phyloP scores from a whole-genome alignment of 2,888 invertebrate species.

The Morpho helenor region DNA sequence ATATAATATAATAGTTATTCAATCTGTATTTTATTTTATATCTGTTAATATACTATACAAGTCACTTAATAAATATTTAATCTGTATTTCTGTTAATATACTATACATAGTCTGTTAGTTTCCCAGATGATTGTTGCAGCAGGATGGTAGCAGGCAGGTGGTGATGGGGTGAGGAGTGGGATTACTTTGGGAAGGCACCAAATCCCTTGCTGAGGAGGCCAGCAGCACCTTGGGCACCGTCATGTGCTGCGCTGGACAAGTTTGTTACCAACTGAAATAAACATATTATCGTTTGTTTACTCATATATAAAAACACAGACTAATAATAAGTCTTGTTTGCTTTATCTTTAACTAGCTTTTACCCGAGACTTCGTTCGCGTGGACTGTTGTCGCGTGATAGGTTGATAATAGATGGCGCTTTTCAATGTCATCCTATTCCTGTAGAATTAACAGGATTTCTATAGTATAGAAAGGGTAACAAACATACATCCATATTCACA shows the following conservation, averaged over 20 bases:
- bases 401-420: too few species aligned
- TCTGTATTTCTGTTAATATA: constrained; percentile 10
- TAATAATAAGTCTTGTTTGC: too few species aligned
- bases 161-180: constrained; percentile 8
- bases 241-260: constrained; percentile 56
- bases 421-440: too few species aligned
- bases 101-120: constrained; percentile 35
- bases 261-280: constrained; percentile 53
- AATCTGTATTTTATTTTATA: constrained; percentile 2
- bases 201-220: constrained; percentile 76
- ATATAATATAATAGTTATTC: constrained; percentile 8
- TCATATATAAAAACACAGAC: too few species aligned
- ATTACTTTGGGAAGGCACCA: constrained; percentile 60
- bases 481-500: too few species aligned
- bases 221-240: constrained; percentile 65
- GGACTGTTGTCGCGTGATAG: too few species aligned
- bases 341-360: too few species aligned
- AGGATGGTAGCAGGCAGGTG: constrained; percentile 2
- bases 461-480: too few species aligned
- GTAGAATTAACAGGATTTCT: too few species aligned
- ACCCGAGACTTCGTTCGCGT: too few species aligned
- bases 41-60: constrained; percentile 23
- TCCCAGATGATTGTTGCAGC: constrained; percentile 31
- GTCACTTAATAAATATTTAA: constrained; percentile 10
- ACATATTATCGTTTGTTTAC: too few species aligned